Conservation (phyloP, 2,888 invertebrate species). For the Chrysina gloriosa region DNA sequence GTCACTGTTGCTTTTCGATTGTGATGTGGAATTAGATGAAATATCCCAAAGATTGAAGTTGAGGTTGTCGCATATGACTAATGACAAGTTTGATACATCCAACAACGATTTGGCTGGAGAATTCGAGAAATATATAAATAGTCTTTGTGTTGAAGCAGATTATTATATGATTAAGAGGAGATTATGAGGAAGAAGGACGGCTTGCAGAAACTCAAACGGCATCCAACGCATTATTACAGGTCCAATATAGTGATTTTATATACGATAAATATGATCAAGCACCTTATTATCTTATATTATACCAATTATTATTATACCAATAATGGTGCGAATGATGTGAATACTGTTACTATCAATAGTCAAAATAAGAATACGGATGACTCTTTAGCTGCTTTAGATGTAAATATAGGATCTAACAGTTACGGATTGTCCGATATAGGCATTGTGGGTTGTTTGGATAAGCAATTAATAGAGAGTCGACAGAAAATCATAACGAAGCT, state of each 20-base stretch:
- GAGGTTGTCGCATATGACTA: conserved; percentile 70
- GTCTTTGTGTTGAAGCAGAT: conserved; percentile 62
- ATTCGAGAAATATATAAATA: conserved; percentile 71
- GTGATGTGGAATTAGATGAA: conserved; percentile 72
- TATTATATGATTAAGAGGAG: conserved; percentile 58
- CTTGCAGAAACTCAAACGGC: conserved; percentile 23
- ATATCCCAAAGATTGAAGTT: conserved; percentile 72
- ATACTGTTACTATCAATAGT: neutral
- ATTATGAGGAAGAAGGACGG: conserved; percentile 53
- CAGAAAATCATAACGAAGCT: conserved; percentile 53
- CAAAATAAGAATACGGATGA: neutral
- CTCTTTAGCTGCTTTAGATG: neutral
- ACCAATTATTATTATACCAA: neutral
- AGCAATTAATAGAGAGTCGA: conserved; percentile 55
- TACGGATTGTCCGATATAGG: neutral
- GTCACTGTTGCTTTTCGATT: too few relatives aligned
- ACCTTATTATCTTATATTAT: neutral
- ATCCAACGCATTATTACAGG: conserved; percentile 16
- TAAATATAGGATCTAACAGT: neutral
- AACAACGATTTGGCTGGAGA: conserved; percentile 67
- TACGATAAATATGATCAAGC: conserved; percentile 8
- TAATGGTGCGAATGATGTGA: neutral
- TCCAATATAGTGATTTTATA: conserved; percentile 33
- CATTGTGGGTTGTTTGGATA: conserved; percentile 46
- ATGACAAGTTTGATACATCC: conserved; percentile 64